A percentile compares a stretch with the other conserved stretches of the same genome.
These are phyloP conservation scores for Dryobota labecula DNA, from an alignment of 2,888 invertebrate species.

Conservation along the genomic window DNA sequence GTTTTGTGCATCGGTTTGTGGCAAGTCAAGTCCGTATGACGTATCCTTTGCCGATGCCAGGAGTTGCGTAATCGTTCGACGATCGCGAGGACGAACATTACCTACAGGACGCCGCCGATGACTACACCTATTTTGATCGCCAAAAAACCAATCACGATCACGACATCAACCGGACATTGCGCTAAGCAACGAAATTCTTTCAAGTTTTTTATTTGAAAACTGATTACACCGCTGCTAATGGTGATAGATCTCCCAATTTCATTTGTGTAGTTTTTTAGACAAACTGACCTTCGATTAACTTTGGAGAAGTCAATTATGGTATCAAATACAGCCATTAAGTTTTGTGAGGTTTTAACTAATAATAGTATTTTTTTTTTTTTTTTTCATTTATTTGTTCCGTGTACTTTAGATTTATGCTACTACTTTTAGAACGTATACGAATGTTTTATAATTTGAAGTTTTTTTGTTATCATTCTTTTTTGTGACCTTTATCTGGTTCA, in stretches of 20 bases:
- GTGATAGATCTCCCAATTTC: slow-evolving; percentile 56
- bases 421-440: slow-evolving; percentile 11
- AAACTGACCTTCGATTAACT: slow-evolving; percentile 45
- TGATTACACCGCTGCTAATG: slow-evolving; percentile 45
- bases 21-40: slow-evolving; percentile 78
- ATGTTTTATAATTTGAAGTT: neutral
- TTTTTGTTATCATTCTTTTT: neutral
- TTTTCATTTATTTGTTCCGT: slow-evolving; percentile 42
- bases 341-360: slow-evolving; percentile 34
- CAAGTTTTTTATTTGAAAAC: slow-evolving; percentile 42
- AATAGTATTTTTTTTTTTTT: slow-evolving; percentile 19
- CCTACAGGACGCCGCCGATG: slow-evolving; percentile 71
- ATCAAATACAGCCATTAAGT: slow-evolving; percentile 40
- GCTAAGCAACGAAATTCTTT: slow-evolving; percentile 38
- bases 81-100: slow-evolving; percentile 78
- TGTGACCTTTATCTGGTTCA: slow-evolving; percentile 2
- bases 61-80: slow-evolving; percentile 62
- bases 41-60: slow-evolving; percentile 74
- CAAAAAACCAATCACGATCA: slow-evolving; percentile 47
- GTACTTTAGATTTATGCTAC: slow-evolving; percentile 37
- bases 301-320: slow-evolving; percentile 44
- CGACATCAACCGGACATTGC: slow-evolving; percentile 62
- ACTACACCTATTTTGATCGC: slow-evolving; percentile 62
- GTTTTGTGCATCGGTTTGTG: slow-evolving; percentile 72
- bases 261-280: slow-evolving; percentile 44